These are phyloP conservation scores for Chrysolina haemoptera DNA, from an alignment of 2,888 invertebrate species.

Conservation along the genomic window DNA sequence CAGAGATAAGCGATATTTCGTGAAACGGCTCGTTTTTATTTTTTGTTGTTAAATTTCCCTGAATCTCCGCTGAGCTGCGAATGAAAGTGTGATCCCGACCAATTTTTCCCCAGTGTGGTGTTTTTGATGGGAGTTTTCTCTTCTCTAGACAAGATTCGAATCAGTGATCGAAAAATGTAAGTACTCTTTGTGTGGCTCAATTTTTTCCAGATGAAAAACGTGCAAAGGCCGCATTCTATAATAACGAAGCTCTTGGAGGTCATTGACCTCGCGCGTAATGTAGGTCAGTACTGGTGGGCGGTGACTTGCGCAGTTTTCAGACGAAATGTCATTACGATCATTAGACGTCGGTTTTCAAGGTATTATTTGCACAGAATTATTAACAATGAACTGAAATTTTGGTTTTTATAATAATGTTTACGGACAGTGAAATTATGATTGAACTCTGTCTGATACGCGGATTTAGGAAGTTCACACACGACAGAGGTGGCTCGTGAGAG, in stretches of 20 bases:
- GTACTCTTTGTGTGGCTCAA: conserved; percentile 39
- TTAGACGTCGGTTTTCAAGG: conserved; percentile 44
- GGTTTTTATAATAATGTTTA: not conserved
- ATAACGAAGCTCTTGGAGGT: conserved; percentile 62
- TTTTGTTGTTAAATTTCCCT: conserved; percentile 14
- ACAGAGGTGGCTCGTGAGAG: not conserved
- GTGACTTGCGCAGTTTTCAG: conserved; percentile 62
- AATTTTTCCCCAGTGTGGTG: conserved; percentile 16
- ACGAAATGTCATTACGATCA: conserved; percentile 57
- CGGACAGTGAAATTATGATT: not conserved
- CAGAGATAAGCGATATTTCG: conserved; percentile 9
- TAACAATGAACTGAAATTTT: not conserved
- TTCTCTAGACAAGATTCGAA: conserved; percentile 26
- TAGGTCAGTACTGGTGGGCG: conserved; percentile 69
- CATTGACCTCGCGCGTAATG: conserved; percentile 66
- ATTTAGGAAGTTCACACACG: not conserved
- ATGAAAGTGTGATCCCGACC: conserved; percentile 1
- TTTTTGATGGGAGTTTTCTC: conserved; percentile 42
- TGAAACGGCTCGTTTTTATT: not conserved
- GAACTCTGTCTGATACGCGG: not conserved
- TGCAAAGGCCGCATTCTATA: conserved; percentile 57
- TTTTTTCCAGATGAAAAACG: conserved; percentile 26
- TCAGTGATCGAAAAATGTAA: conserved; percentile 57
- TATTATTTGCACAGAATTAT: conserved; percentile 19
- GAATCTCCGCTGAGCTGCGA: not conserved